Evolutionary conservation across 2,113 vertebrate species (phyloP).

Genomic region (Ammodramus savannarum): DNA sequence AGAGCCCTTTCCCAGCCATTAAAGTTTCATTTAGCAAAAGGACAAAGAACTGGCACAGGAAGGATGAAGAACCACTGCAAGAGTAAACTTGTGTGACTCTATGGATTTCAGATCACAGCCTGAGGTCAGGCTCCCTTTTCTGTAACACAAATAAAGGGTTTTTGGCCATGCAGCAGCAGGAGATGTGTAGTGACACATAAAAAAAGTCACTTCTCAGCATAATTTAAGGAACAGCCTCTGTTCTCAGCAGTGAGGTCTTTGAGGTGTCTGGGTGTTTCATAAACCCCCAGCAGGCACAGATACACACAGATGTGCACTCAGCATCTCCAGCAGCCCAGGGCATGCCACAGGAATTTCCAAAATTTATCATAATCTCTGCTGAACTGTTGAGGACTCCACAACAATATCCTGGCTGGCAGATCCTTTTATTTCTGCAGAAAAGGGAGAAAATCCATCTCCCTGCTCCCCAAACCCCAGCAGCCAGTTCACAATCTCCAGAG

Average conservation of each 20-base stretch:
- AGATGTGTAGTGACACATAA: conserved; percentile 30
- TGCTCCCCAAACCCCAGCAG: accelerated
- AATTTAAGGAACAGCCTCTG: conserved; percentile 44
- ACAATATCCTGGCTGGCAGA: accelerated
- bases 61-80: conserved; percentile 26
- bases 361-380: not conserved
- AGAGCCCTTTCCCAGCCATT: conserved; percentile 44
- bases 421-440: not conserved
- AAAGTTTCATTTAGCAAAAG: conserved; percentile 41
- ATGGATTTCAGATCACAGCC: conserved; percentile 44
- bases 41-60: conserved; percentile 9
- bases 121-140: conserved; percentile 29
- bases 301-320: not conserved
- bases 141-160: not conserved
- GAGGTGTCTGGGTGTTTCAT: not conserved
- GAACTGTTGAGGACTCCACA: not conserved
- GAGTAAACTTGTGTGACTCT: conserved; percentile 22
- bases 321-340: not conserved
- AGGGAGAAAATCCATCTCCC: not conserved
- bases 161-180: conserved; percentile 35
- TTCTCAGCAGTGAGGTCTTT: not conserved
- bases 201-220: conserved; percentile 21
- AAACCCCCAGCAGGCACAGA: not conserved
- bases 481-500: not conserved
- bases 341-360: not conserved